Conservation (phyloP, 1,140 invertebrate species). For the silkworm (Bombyx mori) region ASM3026992v2 NC_085127.1:3613001-3613500, state of each 20-base stretch:
- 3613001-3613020: too few relatives aligned
- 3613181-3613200: slow-evolving; percentile 14
- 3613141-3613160: slow-evolving; percentile 18
- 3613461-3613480: too few relatives aligned
- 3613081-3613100: too few relatives aligned
- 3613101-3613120: background rate
- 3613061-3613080: too few relatives aligned
- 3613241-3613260: slow-evolving; percentile 8
- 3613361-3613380: background rate
- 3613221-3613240: slow-evolving; percentile 10
- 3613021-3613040: too few relatives aligned
- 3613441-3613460: too few relatives aligned
- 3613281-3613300: background rate
- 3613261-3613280: background rate
- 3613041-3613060: too few relatives aligned
- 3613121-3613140: slow-evolving; percentile 1
- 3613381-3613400: too few relatives aligned
- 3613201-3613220: slow-evolving; percentile 16
- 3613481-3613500: too few relatives aligned
- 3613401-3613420: too few relatives aligned
- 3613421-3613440: too few relatives aligned
- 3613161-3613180: slow-evolving; percentile 13
- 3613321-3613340: background rate
- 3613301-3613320: background rate
- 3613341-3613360: too few relatives aligned